Base-by-base conservation (phyloP, 2,113 vertebrate genomes). In the Tringa solitaria region DNA sequence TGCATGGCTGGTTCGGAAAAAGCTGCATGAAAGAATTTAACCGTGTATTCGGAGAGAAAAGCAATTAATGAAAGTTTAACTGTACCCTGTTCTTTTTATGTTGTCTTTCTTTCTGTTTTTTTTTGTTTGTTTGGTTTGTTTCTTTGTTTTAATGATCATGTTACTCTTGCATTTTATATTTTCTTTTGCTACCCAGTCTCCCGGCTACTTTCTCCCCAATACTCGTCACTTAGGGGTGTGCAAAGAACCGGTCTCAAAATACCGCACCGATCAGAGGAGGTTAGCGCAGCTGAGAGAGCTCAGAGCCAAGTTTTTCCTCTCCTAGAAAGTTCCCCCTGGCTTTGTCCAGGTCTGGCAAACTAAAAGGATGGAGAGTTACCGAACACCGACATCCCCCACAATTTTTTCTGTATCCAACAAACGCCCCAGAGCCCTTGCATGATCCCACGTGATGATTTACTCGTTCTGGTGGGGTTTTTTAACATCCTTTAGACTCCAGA, bases 51-150 rank as follows among this genome's bases (percentile, higher is more conserved):
- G 56, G 97, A 87, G 93, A 98, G 92, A 97, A 97, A 98, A 97
- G 51, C 93, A 83, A 89, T 94, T 72, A 90, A 91, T 82, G 92
- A 94, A 94, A 98, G 95, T 98, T 97, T 98, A 98, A 98, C 98
- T 98, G 68, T 98, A 96, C 98, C 98, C 98, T 98, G 75, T 98
- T 98, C 97, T 98, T 98, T 98, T 98, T 98, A 98, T 98, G 98
- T 98, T 98, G 98, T 98, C 98, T 98, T 98, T 97, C 96, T 98
- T 96, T 97, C 95, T 9, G 56, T 93, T 87, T 72, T 93, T 93
- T 41, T 33, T 17, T 23, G 54, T 56, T 51, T 53, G 7, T 54
- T 33, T 33, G 5, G 5, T 97, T 98, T 98, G 3, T 54, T 43
- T 43, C 2, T 95, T 97, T 96, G 37, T 97, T 98, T 98, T 96